Conservation (phyloP, 1,140 invertebrate species). For the Zaprionus lachaisei region DNA sequence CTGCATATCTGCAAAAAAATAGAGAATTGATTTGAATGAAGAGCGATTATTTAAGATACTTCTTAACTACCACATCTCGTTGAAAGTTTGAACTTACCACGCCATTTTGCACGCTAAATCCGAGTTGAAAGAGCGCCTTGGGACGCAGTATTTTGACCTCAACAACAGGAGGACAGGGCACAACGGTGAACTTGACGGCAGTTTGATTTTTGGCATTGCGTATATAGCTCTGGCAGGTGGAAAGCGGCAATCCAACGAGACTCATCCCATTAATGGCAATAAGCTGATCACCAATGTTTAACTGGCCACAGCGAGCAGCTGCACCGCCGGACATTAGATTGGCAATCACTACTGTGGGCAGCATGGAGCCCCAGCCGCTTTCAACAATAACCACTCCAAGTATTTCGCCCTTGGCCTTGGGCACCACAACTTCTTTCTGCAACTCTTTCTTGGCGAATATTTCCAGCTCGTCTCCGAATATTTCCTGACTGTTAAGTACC, state of each 20-base stretch:
- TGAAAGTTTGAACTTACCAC: constrained; percentile 91
- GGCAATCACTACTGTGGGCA: constrained; percentile 94
- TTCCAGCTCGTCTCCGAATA: constrained; percentile 99
- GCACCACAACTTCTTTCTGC: constrained; percentile 99
- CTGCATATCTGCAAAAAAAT: constrained; percentile 95
- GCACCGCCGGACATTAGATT: constrained; percentile 98
- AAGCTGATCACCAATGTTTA: constrained; percentile 99
- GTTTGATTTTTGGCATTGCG: constrained; percentile 99
- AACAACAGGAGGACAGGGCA: constrained; percentile 99
- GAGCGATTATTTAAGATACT: too few species aligned
- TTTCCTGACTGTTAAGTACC: constrained; percentile 99
- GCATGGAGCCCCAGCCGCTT: constrained; percentile 93
- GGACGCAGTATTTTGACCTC: constrained; percentile 99
- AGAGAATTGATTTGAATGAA: neutral
- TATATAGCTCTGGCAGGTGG: constrained; percentile 99
- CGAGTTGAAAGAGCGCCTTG: constrained; percentile 99
- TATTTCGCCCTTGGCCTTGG: constrained; percentile 99
- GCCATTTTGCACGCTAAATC: constrained; percentile 99
- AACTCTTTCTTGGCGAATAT: constrained; percentile 99
- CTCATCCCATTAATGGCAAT: constrained; percentile 99
- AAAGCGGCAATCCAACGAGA: constrained; percentile 97
- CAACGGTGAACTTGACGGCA: constrained; percentile 98
- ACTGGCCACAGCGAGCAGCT: constrained; percentile 97
- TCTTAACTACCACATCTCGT: neutral
- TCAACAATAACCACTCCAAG: constrained; percentile 99